Percentiles rank a stretch among this genome's conserved stretches.
Evolutionary conservation across 2,797 vertebrate genomes (phyloP).

Genomic region (Cynopterus sphinx): DNA sequence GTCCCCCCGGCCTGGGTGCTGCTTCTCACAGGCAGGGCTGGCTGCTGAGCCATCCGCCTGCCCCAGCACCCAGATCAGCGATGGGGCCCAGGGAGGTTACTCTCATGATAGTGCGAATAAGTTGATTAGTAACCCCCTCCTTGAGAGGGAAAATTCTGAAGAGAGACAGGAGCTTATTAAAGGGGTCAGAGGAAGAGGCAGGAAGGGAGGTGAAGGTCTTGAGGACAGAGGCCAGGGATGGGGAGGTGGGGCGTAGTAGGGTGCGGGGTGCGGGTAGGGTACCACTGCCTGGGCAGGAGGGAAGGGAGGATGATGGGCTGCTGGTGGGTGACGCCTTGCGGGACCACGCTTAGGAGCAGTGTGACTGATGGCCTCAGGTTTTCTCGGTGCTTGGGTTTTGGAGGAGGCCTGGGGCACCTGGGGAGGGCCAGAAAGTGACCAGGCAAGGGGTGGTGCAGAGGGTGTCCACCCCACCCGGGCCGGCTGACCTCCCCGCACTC

Average conservation of each 20-base stretch:
- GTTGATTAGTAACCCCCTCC: background rate
- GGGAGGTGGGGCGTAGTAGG: background rate
- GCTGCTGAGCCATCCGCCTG: background rate
- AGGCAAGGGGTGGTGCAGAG: rapidly evolving
- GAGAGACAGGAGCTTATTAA: background rate
- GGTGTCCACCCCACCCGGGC: rapidly evolving
- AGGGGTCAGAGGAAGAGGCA: background rate
- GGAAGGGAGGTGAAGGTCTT: background rate
- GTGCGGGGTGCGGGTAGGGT: background rate
- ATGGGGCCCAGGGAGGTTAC: background rate
- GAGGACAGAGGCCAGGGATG: background rate
- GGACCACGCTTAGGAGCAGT: rapidly evolving
- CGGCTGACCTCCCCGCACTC: background rate
- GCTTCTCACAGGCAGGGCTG: background rate
- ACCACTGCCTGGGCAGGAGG: too few relatives aligned
- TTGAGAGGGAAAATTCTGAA: background rate
- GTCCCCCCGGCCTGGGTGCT: rapidly evolving
- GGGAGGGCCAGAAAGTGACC: background rate
- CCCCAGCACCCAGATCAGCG: background rate
- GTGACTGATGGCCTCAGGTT: background rate
- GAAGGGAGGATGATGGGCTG: rapidly evolving
- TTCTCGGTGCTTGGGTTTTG: background rate
- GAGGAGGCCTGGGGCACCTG: background rate
- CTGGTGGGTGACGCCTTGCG: background rate
- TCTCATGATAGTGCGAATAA: background rate